Base-by-base conservation (phyloP, 92 coral and sea anemone species). In the Chrysogorgia sp. region DNA sequence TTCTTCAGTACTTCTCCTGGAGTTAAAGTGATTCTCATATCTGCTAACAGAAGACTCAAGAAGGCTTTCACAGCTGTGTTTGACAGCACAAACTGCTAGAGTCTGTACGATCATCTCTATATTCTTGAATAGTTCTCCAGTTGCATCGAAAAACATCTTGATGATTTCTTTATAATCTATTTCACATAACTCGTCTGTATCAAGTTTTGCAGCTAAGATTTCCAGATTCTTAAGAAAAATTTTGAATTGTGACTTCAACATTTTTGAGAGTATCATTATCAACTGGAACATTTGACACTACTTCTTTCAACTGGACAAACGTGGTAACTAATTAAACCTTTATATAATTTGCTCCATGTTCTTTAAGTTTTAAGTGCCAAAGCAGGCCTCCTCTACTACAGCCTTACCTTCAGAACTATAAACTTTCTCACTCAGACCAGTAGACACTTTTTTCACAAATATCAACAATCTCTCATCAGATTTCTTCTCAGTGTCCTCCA, bases 1-100 rank as follows among this genome's bases (percentile, higher is more conserved):
- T 28, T 60, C 35, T 17, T 8, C 7, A 0, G n/a, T 26, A 34
- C 28, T 60, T 28, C 66, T 23, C 15, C 40, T 60, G 17, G 17
- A 12, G 17, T 60, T 17, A 60, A 60, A 60, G 66, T 60, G 66
- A 28, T 60, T 60, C 40, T 60, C 66, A 28, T 60, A 60, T 60
- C 40, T 60, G 17, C 13, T 3, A 10, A 60, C 66, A 60, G 28
- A 60, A 25, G 33, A 23, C 40, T 60, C 66, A 3, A 25, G 34
- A 26, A 60, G 21, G 9, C 37, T 26, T 14, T 60, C 66, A 28
- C 66, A 60, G 15, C 13, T 3, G 28, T 4, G 33, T 10, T 60
- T 60, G 10, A 60, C 66, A 60, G 66, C 32, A 26, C 35, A 23
- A 28, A 60, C 66, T 26, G 66, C 34, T 3, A 60, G 15, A 3